A percentile compares a stretch with the other conserved stretches of the same genome.
These are phyloP conservation scores for Diachasma alloeum DNA, from an alignment of 1,140 invertebrate genomes.

Conservation along the genomic window DNA sequence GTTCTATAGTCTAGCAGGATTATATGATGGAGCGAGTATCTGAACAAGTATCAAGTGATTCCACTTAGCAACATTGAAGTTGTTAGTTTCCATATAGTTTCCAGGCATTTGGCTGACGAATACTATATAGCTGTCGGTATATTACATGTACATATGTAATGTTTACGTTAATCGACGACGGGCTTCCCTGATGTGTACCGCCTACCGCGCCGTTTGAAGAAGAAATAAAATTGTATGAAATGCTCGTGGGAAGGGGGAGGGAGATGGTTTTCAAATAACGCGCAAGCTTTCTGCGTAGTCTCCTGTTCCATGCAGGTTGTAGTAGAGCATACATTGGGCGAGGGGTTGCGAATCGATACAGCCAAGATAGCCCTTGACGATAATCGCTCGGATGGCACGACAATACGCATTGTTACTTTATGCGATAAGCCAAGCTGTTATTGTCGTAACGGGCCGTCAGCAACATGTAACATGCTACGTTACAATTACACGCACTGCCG, in stretches of 20 bases:
- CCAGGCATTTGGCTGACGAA: too few relatives aligned
- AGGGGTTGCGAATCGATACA: neutral
- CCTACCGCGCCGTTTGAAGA: too few relatives aligned
- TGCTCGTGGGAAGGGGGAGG: neutral
- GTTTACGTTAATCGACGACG: too few relatives aligned
- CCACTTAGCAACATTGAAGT: neutral
- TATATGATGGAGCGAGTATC: neutral
- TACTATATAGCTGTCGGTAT: too few relatives aligned
- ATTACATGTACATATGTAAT: too few relatives aligned
- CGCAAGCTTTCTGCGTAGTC: neutral
- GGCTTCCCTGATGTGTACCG: too few relatives aligned
- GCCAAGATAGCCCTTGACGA: conserved; percentile 9
- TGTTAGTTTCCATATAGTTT: neutral
- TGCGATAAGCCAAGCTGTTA: neutral
- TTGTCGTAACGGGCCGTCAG: neutral
- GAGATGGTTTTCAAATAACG: neutral
- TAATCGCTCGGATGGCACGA: conserved; percentile 1
- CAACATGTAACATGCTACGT: neutral
- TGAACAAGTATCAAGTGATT: neutral
- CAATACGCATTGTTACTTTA: conserved; percentile 2
- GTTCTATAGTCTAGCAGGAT: neutral
- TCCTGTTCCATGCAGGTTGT: neutral
- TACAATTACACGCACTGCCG: neutral
- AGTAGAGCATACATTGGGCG: neutral
- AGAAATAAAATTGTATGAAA: neutral